A percentile compares a stretch with the other conserved stretches of the same genome.
phyloP scores from a whole-genome alignment of 1,140 invertebrate genomes.

The Callitettix versicolor region DNA sequence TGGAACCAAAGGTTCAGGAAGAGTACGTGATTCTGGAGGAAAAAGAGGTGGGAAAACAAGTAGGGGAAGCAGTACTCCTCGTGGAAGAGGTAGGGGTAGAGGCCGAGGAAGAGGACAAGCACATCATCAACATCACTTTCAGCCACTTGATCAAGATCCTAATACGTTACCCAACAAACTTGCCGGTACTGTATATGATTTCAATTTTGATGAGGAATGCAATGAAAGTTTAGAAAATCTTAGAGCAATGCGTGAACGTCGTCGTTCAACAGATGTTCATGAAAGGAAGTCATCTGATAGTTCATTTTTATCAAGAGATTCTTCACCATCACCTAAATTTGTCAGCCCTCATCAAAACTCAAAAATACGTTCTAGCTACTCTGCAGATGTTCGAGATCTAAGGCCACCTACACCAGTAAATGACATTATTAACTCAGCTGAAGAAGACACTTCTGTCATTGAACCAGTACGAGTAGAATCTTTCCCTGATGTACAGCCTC shows the following conservation, averaged over 20 bases:
- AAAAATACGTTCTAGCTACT: constrained; percentile 28
- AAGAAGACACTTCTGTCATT: constrained; percentile 24
- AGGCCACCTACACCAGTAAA: constrained; percentile 22
- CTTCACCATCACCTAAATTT: constrained; percentile 44
- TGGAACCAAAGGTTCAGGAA: constrained; percentile 22
- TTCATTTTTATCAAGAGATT: constrained; percentile 38
- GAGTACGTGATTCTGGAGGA: constrained; percentile 23
- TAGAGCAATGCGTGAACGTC: constrained; percentile 64
- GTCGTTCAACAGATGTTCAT: constrained; percentile 62
- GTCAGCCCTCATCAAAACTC: constrained; percentile 34
- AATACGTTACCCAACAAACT: constrained; percentile 61
- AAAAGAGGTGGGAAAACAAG: constrained; percentile 37
- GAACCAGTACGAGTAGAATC: constrained; percentile 19
- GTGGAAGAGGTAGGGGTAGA: constrained; percentile 55
- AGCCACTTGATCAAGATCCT: constrained; percentile 33
- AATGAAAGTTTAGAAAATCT: constrained; percentile 67
- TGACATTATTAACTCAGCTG: constrained; percentile 1
- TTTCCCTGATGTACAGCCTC: constrained; percentile 48
- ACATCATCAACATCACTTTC: constrained; percentile 28
- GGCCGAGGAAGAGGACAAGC: constrained; percentile 45
- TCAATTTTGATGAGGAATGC: constrained; percentile 73
- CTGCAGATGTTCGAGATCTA: constrained; percentile 25
- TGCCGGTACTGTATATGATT: constrained; percentile 75
- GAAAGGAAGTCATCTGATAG: constrained; percentile 46
- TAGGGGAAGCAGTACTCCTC: constrained; percentile 39